These are phyloP conservation scores for Desoria tigrina DNA, from an alignment of 2,888 invertebrate species.

Conservation along the genomic window DNA sequence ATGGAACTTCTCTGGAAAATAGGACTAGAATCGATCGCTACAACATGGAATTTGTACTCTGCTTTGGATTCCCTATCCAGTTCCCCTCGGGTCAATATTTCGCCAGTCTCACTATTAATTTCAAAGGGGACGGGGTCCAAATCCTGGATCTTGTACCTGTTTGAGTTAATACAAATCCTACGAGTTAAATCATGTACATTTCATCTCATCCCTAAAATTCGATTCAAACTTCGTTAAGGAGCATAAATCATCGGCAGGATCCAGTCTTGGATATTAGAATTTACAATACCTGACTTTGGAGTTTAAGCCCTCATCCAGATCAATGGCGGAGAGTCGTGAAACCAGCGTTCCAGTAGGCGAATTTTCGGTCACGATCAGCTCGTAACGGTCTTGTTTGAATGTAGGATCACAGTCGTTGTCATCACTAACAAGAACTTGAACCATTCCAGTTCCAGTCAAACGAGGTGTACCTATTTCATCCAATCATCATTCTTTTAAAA, in stretches of 20 bases:
- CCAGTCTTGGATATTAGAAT: too few species aligned
- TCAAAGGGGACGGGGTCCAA: constrained; percentile 78
- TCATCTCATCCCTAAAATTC: too few species aligned
- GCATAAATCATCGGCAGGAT: too few species aligned
- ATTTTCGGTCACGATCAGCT: constrained; percentile 79
- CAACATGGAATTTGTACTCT: constrained; percentile 75
- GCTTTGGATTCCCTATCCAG: constrained; percentile 79
- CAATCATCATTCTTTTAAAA: neutral
- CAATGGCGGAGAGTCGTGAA: constrained; percentile 74
- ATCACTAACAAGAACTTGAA: constrained; percentile 86
- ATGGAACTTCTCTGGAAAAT: constrained; percentile 81
- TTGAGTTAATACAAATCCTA: too few species aligned
- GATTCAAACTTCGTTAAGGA: too few species aligned
- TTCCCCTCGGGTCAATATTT: constrained; percentile 70
- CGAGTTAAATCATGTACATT: too few species aligned
- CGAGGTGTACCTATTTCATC: constrained; percentile 76
- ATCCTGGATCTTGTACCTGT: constrained; percentile 75
- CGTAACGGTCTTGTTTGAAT: constrained; percentile 74
- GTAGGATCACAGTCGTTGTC: constrained; percentile 93
- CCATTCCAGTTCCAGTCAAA: constrained; percentile 86
- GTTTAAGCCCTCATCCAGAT: constrained; percentile 81
- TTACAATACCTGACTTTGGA: constrained; percentile 77
- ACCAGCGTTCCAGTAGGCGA: constrained; percentile 75
- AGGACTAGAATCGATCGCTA: constrained; percentile 85
- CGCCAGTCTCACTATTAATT: constrained; percentile 76